Conservation (phyloP, 2,888 invertebrate species). For the Campopleginae sp. region DNA sequence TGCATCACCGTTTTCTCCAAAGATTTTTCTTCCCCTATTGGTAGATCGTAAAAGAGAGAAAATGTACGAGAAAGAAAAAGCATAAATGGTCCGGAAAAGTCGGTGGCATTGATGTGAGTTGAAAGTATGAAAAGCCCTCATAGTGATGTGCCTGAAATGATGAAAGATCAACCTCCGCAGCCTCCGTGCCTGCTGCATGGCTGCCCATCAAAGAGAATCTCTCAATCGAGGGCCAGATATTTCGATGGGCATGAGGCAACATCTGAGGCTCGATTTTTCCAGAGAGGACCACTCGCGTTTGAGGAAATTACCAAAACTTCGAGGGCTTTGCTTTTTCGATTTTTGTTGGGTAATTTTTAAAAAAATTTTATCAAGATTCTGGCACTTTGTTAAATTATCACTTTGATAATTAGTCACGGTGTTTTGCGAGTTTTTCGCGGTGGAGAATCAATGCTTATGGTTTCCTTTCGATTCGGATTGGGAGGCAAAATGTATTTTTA, state of each 20-base stretch:
- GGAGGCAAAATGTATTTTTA: background rate
- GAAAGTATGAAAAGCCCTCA: slow-evolving; percentile 41
- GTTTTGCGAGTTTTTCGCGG: background rate
- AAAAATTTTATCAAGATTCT: background rate
- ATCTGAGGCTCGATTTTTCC: slow-evolving; percentile 35
- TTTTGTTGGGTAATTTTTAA: background rate
- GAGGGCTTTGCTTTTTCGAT: background rate
- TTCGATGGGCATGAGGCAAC: slow-evolving; percentile 40
- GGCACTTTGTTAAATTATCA: background rate
- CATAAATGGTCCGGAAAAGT: slow-evolving; percentile 11
- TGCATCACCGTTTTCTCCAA: slow-evolving; percentile 19
- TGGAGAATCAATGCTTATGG: background rate
- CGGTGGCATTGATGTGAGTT: slow-evolving; percentile 33
- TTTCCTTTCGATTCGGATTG: background rate
- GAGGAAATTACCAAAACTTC: slow-evolving; percentile 30
- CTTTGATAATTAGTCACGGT: background rate
- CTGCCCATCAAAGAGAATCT: slow-evolving; percentile 50
- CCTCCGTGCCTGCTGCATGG: slow-evolving; percentile 39
- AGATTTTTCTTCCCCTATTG: slow-evolving; percentile 21
- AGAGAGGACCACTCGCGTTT: background rate
- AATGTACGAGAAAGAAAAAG: slow-evolving; percentile 7
- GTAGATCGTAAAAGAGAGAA: background rate
- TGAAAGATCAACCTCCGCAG: slow-evolving; percentile 30
- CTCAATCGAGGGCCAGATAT: slow-evolving; percentile 44
- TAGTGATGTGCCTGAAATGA: slow-evolving; percentile 31